A percentile compares a stretch with the other conserved stretches of the same genome.
These are phyloP conservation scores for Crypturellus undulatus DNA, from an alignment of 2,113 vertebrate genomes.

Conservation along the genomic window DNA sequence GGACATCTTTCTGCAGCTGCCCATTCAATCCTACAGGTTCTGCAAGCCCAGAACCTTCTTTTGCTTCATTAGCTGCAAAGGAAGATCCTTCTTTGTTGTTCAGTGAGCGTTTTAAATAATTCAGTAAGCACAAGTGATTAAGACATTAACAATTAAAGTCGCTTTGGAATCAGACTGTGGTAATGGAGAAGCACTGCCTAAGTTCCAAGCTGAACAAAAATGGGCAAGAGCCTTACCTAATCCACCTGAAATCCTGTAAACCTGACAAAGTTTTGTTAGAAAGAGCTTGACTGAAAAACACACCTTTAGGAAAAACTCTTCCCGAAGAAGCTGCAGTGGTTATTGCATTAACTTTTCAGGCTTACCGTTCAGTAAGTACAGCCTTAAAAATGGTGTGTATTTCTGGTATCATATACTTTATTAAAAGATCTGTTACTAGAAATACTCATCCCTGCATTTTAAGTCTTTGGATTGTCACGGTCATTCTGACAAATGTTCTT, in stretches of 20 bases:
- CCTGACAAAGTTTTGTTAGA: not conserved
- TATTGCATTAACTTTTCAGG: not conserved
- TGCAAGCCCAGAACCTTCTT: conserved; percentile 40
- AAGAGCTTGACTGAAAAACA: not conserved
- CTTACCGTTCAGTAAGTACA: not conserved
- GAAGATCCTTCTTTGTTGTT: conserved; percentile 72
- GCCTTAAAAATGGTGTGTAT: not conserved
- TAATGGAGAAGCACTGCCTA: conserved; percentile 52
- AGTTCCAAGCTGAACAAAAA: conserved; percentile 56
- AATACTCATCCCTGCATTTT: not conserved
- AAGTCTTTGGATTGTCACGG: not conserved
- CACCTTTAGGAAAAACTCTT: not conserved
- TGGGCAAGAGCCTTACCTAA: not conserved
- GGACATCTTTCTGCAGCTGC: conserved; percentile 10
- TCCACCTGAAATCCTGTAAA: not conserved
- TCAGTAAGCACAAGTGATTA: conserved; percentile 79
- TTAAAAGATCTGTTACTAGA: not conserved
- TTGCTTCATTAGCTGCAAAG: conserved; percentile 46
- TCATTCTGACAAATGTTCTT: not conserved
- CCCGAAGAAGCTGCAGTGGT: not conserved
- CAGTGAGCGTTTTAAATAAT: conserved; percentile 76
- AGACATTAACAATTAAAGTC: conserved; percentile 82
- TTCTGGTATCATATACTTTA: not conserved
- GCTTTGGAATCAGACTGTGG: conserved; percentile 48
- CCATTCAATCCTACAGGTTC: not conserved